A percentile compares a stretch with the other conserved stretches of the same genome.
phyloP scores from a whole-genome alignment of 2,888 invertebrate genomes.

The Ichneumoninae sp. region DNA sequence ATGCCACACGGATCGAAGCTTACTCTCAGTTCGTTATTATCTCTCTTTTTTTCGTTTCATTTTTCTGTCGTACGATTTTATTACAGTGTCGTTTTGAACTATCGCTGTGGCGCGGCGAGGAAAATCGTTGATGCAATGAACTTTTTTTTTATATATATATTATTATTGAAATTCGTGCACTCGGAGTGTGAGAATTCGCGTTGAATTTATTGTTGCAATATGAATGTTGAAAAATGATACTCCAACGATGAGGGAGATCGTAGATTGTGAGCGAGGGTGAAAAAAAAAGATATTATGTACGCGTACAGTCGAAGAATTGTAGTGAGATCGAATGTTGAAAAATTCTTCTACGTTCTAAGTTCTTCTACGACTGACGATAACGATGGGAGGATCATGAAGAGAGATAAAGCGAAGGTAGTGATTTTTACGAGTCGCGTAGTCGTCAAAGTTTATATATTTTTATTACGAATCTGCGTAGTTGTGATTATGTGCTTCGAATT shows the following conservation, averaged over 20 bases:
- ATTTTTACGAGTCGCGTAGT: constrained; percentile 54
- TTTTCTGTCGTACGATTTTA: constrained; percentile 6
- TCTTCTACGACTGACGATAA: constrained; percentile 22
- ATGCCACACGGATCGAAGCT: not conserved
- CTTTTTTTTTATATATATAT: not conserved
- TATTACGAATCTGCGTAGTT: constrained; percentile 58
- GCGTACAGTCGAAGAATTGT: not conserved
- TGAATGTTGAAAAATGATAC: constrained; percentile 45
- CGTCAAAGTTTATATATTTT: constrained; percentile 63
- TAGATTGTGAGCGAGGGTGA: not conserved
- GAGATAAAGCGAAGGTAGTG: constrained; percentile 28
- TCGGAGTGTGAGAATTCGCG: not conserved
- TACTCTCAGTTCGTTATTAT: constrained; percentile 14
- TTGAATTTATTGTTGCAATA: constrained; percentile 58
- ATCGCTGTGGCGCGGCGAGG: constrained; percentile 7
- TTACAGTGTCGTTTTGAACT: not conserved
- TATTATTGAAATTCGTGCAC: constrained; percentile 41
- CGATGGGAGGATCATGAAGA: not conserved
- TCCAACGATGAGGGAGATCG: constrained; percentile 11
- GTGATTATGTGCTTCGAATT: constrained; percentile 57
- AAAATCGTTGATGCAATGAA: constrained; percentile 9
- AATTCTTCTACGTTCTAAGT: too few relatives aligned
- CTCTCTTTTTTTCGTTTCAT: constrained; percentile 14
- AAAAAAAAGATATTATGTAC: constrained; percentile 21
- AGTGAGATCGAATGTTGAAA: not conserved